These are phyloP conservation scores for Calyptomena viridis DNA, from an alignment of 2,113 vertebrate species.

Conservation along the genomic window DNA sequence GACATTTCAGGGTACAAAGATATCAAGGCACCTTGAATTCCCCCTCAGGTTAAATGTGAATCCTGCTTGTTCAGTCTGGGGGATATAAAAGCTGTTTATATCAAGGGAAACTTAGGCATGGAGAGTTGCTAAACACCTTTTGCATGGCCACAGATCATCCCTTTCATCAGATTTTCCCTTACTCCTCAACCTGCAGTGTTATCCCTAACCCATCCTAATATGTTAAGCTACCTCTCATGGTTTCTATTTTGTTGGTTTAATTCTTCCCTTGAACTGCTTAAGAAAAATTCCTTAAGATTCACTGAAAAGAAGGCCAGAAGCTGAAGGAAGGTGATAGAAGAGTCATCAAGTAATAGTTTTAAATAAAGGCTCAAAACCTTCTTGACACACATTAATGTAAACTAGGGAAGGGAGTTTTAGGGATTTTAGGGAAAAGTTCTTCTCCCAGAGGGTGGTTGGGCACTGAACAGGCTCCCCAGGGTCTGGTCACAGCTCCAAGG, in stretches of 20 bases:
- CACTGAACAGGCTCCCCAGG: background rate
- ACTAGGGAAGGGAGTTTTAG: background rate
- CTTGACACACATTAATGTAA: background rate
- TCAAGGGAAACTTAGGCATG: background rate
- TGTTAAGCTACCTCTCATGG: background rate
- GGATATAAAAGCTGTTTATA: background rate
- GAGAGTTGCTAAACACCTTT: background rate
- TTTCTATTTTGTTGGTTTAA: background rate
- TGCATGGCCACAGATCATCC: background rate
- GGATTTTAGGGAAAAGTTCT: background rate
- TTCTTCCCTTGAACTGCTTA: background rate
- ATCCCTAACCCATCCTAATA: background rate
- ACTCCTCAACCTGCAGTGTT: background rate
- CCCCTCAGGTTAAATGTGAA: background rate
- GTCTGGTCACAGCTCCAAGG: background rate
- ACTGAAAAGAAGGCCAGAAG: background rate
- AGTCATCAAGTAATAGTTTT: background rate
- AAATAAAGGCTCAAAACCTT: background rate
- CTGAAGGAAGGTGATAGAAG: background rate
- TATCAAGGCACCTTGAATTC: background rate
- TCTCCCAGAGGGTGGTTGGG: background rate
- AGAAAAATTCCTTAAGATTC: background rate
- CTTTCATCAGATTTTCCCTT: background rate
- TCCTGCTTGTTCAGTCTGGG: background rate
- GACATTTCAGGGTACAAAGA: background rate